Evolutionary conservation across 2,113 vertebrate genomes (phyloP).

Genomic region (Pachypanchax playfairii): DNA sequence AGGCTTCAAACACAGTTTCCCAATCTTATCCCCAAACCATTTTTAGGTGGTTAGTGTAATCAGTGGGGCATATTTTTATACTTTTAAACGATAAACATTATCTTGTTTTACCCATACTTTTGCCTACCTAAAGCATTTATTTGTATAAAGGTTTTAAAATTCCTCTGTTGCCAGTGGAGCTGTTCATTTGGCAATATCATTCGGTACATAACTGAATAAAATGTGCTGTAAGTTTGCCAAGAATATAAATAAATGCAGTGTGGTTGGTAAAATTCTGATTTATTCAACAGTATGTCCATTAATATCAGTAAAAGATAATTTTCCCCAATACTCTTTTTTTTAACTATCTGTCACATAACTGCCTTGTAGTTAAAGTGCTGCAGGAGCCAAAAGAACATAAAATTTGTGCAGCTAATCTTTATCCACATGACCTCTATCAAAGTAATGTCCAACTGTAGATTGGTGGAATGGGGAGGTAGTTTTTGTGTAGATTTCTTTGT

Average conservation of each 20-base stretch:
- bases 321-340: background rate
- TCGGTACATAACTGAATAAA: background rate
- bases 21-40: no score
- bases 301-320: background rate
- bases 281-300: background rate
- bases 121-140: no score
- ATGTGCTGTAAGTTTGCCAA: background rate
- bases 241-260: background rate
- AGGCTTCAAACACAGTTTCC: no score
- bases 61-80: no score
- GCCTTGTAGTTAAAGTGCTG: background rate
- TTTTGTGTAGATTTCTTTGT: no score
- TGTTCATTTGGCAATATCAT: background rate
- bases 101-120: no score
- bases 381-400: conserved; percentile 24
- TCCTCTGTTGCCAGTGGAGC: background rate
- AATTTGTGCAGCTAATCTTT: conserved; percentile 53
- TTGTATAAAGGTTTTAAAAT: no score
- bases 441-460: conserved; percentile 55
- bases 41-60: no score
- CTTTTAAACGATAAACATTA: no score
- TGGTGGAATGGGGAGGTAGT: no score
- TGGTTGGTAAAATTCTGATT: background rate
- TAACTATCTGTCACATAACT: background rate
- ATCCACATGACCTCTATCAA: conserved; percentile 71